A percentile compares a stretch with the other conserved stretches of the same genome.
Conservation (phyloP, 2,888 invertebrate species). For the Carpatolechia fugitivella region DNA sequence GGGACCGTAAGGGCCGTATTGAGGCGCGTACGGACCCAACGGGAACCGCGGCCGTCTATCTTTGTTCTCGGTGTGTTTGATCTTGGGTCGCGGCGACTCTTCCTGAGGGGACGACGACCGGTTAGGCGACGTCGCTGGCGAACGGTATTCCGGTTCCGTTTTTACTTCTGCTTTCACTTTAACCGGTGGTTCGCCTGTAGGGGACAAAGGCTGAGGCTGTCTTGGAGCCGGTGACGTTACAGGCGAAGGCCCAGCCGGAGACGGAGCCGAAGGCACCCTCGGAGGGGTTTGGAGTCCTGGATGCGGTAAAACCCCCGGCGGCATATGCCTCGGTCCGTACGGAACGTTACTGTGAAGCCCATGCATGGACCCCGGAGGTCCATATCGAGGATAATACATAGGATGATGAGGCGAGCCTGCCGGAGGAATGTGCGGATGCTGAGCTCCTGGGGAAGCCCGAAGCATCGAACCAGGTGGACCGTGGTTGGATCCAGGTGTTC, state of each 20-base stretch:
- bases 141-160: slow-evolving; percentile 66
- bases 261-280: too few relatives aligned
- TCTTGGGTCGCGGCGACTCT: slow-evolving; percentile 60
- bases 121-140: slow-evolving; percentile 49
- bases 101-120: slow-evolving; percentile 42
- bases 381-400: slow-evolving; percentile 20
- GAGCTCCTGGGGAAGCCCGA: slow-evolving; percentile 19
- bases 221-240: neutral
- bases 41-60: slow-evolving; percentile 63
- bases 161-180: slow-evolving; percentile 72
- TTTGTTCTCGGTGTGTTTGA: slow-evolving; percentile 71
- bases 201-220: neutral
- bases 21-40: slow-evolving; percentile 72
- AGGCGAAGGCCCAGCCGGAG: too few relatives aligned
- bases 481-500: neutral
- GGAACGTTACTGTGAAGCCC: slow-evolving; percentile 31
- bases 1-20: slow-evolving; percentile 67
- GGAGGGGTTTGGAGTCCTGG: slow-evolving; percentile 13
- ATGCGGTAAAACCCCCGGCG: slow-evolving; percentile 20
- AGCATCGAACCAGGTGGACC: slow-evolving; percentile 2
- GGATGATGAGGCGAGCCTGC: slow-evolving; percentile 1
- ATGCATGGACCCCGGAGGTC: slow-evolving; percentile 12
- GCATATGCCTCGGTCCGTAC: slow-evolving; percentile 20
- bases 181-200: slow-evolving; percentile 32
- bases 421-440: slow-evolving; percentile 1